These are phyloP conservation scores for Pachliopta kotzebuea DNA, from an alignment of 2,888 invertebrate species.

Conservation along the genomic window DNA sequence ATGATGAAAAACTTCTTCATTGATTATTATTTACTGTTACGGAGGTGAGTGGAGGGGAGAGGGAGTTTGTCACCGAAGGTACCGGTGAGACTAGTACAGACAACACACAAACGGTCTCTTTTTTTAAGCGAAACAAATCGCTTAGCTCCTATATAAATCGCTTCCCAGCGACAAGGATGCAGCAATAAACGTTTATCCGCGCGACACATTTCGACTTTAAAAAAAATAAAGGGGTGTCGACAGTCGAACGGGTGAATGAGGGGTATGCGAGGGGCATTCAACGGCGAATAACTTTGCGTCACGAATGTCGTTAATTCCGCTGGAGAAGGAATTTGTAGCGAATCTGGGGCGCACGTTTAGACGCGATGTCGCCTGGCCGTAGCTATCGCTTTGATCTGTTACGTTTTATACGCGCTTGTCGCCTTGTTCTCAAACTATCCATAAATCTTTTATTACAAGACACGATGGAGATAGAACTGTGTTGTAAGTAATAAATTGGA, in stretches of 20 bases:
- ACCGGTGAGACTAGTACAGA: no score
- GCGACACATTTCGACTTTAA: slow-evolving; percentile 33
- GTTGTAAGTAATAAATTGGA: slow-evolving; percentile 10
- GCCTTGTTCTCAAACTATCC: slow-evolving; percentile 2
- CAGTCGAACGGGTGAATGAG: slow-evolving; percentile 37
- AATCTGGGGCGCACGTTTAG: slow-evolving; percentile 34
- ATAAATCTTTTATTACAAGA: slow-evolving; percentile 20
- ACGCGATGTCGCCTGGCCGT: slow-evolving; percentile 32
- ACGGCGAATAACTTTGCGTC: slow-evolving; percentile 41
- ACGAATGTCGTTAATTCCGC: slow-evolving; percentile 36
- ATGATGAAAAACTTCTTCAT: no score
- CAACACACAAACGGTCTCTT: no score
- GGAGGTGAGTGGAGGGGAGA: no score
- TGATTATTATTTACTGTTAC: no score
- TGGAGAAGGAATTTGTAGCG: slow-evolving; percentile 33
- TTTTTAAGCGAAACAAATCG: slow-evolving; percentile 14
- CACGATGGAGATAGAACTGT: slow-evolving; percentile 2
- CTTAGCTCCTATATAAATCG: slow-evolving; percentile 25
- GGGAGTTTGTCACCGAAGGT: no score
- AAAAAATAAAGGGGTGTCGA: slow-evolving; percentile 35
- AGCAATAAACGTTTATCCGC: slow-evolving; percentile 27
- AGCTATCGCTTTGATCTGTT: slow-evolving; percentile 22
- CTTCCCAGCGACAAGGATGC: slow-evolving; percentile 19
- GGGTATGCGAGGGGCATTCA: slow-evolving; percentile 25
- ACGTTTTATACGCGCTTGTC: slow-evolving; percentile 1